A percentile compares a stretch with the other conserved stretches of the same genome.
phyloP scores from a whole-genome alignment of 2,888 invertebrate genomes.

The Ophonus ardosiacus region DNA sequence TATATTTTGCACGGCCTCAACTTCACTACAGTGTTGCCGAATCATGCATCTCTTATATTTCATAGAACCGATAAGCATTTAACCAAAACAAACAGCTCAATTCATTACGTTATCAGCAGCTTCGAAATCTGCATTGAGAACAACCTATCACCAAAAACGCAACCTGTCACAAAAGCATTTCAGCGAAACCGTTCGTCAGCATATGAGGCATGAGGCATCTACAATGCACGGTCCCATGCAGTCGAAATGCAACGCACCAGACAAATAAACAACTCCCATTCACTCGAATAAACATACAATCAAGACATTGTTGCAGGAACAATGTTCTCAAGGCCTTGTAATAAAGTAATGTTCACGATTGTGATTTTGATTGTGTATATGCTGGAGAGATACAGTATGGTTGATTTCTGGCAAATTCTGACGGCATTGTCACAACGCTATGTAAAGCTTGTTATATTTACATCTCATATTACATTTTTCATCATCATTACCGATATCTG shows the following conservation, averaged over 20 bases:
- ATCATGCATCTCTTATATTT: too few relatives aligned
- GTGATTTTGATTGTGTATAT: background rate
- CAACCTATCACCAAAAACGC: background rate
- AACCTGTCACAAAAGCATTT: background rate
- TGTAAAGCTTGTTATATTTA: too few relatives aligned
- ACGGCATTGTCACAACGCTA: too few relatives aligned
- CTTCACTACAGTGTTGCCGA: too few relatives aligned
- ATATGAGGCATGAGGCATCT: background rate
- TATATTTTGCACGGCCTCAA: too few relatives aligned
- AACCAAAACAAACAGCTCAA: too few relatives aligned
- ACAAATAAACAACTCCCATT: background rate
- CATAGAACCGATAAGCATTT: too few relatives aligned
- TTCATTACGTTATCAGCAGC: too few relatives aligned
- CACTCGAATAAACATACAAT: slow-evolving; percentile 20
- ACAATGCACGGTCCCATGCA: background rate
- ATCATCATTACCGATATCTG: too few relatives aligned
- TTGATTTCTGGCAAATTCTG: background rate
- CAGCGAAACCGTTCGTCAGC: background rate
- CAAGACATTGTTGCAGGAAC: slow-evolving; percentile 26
- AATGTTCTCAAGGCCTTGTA: slow-evolving; percentile 22
- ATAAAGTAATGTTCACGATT: background rate
- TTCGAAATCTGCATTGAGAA: too few relatives aligned
- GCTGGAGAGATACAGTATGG: background rate
- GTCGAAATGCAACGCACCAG: background rate
- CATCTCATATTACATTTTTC: too few relatives aligned